These are phyloP conservation scores for Brenthis ino DNA, from an alignment of 2,888 invertebrate species.

Conservation along the genomic window DNA sequence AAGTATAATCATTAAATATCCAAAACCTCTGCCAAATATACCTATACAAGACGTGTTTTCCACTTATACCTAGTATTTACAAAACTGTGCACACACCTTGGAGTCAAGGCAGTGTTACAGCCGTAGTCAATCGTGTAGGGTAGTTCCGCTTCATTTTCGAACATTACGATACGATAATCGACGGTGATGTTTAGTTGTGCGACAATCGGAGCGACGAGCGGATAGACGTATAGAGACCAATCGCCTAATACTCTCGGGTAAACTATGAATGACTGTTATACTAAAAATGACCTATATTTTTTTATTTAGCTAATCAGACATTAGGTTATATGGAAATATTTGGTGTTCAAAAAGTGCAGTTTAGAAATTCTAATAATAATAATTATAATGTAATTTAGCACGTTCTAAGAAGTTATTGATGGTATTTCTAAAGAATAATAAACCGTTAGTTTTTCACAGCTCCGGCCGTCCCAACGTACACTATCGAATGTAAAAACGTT, in stretches of 20 bases:
- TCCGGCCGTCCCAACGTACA: not conserved
- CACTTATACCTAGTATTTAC: constrained; percentile 8
- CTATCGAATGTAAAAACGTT: not conserved
- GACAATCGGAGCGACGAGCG: constrained; percentile 29
- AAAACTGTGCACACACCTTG: constrained; percentile 20
- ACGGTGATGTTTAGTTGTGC: constrained; percentile 20
- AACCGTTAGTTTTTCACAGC: not conserved
- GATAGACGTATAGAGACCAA: constrained; percentile 53
- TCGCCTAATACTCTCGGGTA: constrained; percentile 68
- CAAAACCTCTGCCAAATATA: constrained; percentile 25
- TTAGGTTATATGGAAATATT: constrained; percentile 71
- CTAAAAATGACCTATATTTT: constrained; percentile 73
- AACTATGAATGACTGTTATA: constrained; percentile 72
- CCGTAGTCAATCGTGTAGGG: constrained; percentile 1
- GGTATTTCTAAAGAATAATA: constrained; percentile 23
- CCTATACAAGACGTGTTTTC: constrained; percentile 1
- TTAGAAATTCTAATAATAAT: constrained; percentile 61
- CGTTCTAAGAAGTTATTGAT: constrained; percentile 11
- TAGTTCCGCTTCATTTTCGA: constrained; percentile 21
- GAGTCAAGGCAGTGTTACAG: constrained; percentile 17
- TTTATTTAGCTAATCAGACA: constrained; percentile 78
- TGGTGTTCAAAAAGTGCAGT: constrained; percentile 74
- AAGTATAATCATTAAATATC: constrained; percentile 16
- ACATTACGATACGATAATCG: constrained; percentile 13
- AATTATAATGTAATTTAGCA: constrained; percentile 53